These are phyloP conservation scores for Anguilla megastoma DNA, from an alignment of 2,797 vertebrate species.

Conservation along the genomic window DNA sequence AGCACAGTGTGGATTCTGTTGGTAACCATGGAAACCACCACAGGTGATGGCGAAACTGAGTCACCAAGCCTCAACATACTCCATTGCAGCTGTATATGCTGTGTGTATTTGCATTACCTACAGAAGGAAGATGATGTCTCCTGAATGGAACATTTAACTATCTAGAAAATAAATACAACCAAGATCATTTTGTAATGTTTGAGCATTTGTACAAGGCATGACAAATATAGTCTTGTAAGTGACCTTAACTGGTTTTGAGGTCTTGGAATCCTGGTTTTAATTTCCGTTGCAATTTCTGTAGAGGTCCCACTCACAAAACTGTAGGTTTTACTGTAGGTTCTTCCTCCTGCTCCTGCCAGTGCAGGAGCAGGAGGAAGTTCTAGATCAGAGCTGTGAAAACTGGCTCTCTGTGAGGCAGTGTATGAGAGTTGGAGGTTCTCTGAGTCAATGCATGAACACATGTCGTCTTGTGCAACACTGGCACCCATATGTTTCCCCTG, in stretches of 20 bases:
- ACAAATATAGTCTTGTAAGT: neutral
- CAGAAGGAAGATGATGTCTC: neutral
- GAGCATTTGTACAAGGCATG: neutral
- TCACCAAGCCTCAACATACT: neutral
- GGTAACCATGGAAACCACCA: neutral
- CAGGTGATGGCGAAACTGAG: neutral
- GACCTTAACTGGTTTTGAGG: neutral
- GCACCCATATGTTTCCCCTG: neutral
- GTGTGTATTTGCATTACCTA: neutral
- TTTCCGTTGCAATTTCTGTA: neutral
- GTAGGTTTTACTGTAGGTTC: neutral
- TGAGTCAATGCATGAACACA: neutral
- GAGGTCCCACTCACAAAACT: neutral
- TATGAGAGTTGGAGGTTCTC: neutral
- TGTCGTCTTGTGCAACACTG: neutral
- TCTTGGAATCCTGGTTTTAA: neutral
- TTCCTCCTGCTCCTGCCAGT: too few relatives aligned
- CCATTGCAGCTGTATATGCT: conserved; percentile 2
- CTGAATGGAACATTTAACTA: neutral
- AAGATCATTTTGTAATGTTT: neutral
- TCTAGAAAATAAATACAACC: neutral
- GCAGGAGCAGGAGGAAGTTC: neutral
- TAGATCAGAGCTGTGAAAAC: neutral
- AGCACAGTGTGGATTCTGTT: neutral
- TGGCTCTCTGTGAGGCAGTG: neutral